A percentile compares a stretch with the other conserved stretches of the same genome.
Conservation (phyloP, 1,140 invertebrate species). For the Arctopsyche grandis region DNA sequence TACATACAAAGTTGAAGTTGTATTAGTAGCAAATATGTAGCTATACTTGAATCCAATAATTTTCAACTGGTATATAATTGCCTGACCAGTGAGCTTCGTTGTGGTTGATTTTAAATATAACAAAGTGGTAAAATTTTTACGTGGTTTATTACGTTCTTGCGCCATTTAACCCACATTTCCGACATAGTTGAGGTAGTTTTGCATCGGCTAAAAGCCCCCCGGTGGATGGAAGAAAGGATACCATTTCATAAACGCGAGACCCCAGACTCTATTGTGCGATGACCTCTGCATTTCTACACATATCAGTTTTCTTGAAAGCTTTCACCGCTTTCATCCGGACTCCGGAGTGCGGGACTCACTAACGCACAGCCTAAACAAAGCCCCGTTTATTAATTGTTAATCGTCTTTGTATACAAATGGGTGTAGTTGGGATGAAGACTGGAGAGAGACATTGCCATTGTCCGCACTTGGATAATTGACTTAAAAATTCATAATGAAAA, state of each 20-base stretch:
- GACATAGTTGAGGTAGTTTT: too few relatives aligned
- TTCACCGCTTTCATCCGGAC: background rate
- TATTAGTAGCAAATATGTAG: too few relatives aligned
- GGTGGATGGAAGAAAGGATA: background rate
- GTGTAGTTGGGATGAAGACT: too few relatives aligned
- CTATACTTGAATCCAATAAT: too few relatives aligned
- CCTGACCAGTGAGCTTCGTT: too few relatives aligned
- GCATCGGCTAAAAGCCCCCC: background rate
- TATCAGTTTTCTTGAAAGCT: constrained; percentile 14
- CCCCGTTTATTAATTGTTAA: constrained; percentile 11
- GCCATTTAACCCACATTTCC: too few relatives aligned
- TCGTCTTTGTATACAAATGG: constrained; percentile 10
- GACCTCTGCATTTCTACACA: constrained; percentile 20
- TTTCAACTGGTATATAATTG: too few relatives aligned
- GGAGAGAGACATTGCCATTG: background rate
- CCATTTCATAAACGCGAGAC: background rate
- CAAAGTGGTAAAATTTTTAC: too few relatives aligned
- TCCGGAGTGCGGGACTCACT: background rate
- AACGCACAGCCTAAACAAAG: background rate
- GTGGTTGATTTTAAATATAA: too few relatives aligned
- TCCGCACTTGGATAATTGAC: background rate
- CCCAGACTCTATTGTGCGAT: constrained; percentile 12
- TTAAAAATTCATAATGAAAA: background rate
- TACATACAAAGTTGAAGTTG: too few relatives aligned
- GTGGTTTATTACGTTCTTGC: too few relatives aligned